Base-by-base conservation (phyloP, 2,888 invertebrate genomes). In the Nymphalis c-album region DNA sequence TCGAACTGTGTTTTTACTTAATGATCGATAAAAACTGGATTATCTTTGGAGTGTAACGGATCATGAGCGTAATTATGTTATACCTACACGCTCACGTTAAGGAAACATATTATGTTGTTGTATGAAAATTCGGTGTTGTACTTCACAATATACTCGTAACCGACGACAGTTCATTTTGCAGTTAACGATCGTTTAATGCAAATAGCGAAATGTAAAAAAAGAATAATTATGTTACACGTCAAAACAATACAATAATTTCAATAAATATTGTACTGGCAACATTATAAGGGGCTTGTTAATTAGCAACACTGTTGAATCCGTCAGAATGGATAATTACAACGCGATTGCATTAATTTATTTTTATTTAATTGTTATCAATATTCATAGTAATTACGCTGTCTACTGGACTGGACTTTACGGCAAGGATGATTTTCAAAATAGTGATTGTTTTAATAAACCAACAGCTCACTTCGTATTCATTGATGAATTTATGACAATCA, bases 1-100 rank as follows among this genome's bases (percentile, higher is more conserved):
- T n/a, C 31, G 31, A 55, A 55, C 55, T n/a, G 31, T 7, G 31
- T n/a, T 31, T n/a, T 31, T 70, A 58, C 51, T 69, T 63, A 67
- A 58, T 50, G 58, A 61, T 40, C 40, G 51, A 60, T 64, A 64
- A 70, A 67, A 67, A 67, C 31, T 61, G 17, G 31, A 67, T 58
- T 50, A 59, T 40, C 62, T 59, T 8, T 20, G 40, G 35, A 64
- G 58, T 40, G 64, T 50, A 64, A 64, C 58, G 58, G 50, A 64
- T 63, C 55, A 55, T 55, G 51, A 20, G 22, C 20, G 50, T 50
- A 18, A 50, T 50, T 50, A 50, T 51, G 51, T 22, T 51, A 22
- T 22, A 51, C 50, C 18, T 50, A 50, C 50, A 50, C 20, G 7
- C 18, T 10, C 20, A 5, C 20, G 10, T 50, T 20, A 20, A 8